Conservation (phyloP, 1,140 invertebrate genomes). For the Temnothorax longispinosus region DNA sequence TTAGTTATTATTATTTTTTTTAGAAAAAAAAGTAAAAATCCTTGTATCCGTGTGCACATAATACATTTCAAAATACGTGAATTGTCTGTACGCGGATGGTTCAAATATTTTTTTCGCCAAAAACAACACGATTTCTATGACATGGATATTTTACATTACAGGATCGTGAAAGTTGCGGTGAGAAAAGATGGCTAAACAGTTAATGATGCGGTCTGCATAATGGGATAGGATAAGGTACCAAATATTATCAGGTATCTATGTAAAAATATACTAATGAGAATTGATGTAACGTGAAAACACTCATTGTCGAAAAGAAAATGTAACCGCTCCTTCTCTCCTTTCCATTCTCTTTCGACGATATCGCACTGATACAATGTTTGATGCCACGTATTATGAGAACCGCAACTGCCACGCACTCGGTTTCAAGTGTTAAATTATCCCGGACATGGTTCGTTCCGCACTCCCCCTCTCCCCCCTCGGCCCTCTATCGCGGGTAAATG, state of each 20-base stretch:
- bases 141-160: constrained; percentile 19
- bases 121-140: constrained; percentile 22
- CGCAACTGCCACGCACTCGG: constrained; percentile 39
- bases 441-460: constrained; percentile 23
- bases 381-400: constrained; percentile 2
- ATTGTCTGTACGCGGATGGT: neutral
- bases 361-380: neutral
- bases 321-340: neutral
- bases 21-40: neutral
- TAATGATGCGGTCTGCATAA: constrained; percentile 16
- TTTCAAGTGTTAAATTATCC: constrained; percentile 68
- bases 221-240: neutral
- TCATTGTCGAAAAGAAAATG: neutral
- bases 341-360: neutral
- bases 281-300: neutral
- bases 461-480: neutral
- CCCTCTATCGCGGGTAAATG: constrained; percentile 63
- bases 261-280: neutral
- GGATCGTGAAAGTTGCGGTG: constrained; percentile 36
- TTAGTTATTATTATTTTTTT: neutral
- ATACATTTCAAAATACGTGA: neutral
- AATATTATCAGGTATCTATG: constrained; percentile 1
- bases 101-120: neutral
- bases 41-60: neutral
- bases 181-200: neutral